Evolutionary conservation across 35 echinoderm and acorn worm genomes (phyloP).

Genomic region (Stichopus chloronotus): DNA sequence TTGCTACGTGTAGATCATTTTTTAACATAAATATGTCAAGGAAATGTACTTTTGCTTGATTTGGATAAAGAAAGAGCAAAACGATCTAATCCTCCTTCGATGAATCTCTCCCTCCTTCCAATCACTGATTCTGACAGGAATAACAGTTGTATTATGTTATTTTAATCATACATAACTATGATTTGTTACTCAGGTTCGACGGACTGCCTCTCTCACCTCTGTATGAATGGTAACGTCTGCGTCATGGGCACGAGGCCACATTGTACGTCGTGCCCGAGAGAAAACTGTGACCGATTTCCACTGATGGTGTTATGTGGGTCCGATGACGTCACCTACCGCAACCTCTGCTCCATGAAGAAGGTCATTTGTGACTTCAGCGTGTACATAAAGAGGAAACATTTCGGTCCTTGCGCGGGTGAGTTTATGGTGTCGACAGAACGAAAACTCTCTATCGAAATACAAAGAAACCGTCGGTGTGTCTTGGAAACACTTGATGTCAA

Average conservation of each 20-base stretch:
- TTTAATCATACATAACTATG: background rate
- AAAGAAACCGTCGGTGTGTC: too few relatives aligned
- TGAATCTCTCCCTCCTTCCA: background rate
- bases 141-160: too few relatives aligned
- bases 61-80: background rate
- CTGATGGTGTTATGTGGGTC: slow-evolving; percentile 2
- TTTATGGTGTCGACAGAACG: background rate
- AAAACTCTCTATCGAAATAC: too few relatives aligned
- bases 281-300: background rate
- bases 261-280: background rate
- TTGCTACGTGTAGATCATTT: background rate
- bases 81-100: background rate
- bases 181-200: background rate
- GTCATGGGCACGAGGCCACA: slow-evolving; percentile 6
- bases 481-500: too few relatives aligned
- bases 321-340: background rate
- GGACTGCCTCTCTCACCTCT: background rate
- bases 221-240: slow-evolving; percentile 7
- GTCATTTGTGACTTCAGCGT: background rate
- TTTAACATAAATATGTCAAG: background rate
- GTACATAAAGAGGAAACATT: background rate
- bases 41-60: background rate
- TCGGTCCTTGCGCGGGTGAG: slow-evolving; percentile 23
- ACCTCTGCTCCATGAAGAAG: slow-evolving; percentile 14
- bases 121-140: too few relatives aligned